Conservation (phyloP, 2,888 invertebrate genomes). For the Scaptomyza reducta region DNA sequence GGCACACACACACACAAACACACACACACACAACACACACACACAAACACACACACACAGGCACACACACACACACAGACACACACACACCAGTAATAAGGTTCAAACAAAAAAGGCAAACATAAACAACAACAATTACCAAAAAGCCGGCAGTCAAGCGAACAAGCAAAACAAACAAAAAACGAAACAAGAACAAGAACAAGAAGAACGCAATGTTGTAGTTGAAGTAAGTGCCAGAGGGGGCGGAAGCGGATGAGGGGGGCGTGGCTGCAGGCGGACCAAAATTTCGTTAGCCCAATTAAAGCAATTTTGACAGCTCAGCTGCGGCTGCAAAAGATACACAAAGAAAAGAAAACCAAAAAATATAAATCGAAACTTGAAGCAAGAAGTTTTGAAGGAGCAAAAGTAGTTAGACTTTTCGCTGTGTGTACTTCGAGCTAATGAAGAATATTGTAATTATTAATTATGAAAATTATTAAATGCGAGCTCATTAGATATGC, state of each 20-base stretch:
- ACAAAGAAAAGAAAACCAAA: slow-evolving; percentile 1
- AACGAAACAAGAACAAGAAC: no score
- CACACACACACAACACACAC: no score
- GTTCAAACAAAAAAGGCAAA: slow-evolving; percentile 41
- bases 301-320: slow-evolving; percentile 73
- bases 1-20: not conserved
- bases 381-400: not conserved
- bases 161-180: slow-evolving; percentile 62
- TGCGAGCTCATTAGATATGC: slow-evolving; percentile 64
- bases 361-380: not conserved
- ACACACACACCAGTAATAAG: slow-evolving; percentile 26
- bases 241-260: not conserved
- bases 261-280: slow-evolving; percentile 28
- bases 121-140: slow-evolving; percentile 4
- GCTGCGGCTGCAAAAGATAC: slow-evolving; percentile 36
- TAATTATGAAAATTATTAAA: slow-evolving; percentile 43
- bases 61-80: no score
- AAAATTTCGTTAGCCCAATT: slow-evolving; percentile 71
- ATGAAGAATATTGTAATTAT: slow-evolving; percentile 48
- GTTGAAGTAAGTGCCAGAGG: not conserved
- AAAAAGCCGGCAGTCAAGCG: slow-evolving; percentile 38
- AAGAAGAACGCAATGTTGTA: not conserved
- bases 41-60: no score
- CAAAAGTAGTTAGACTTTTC: no score
- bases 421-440: not conserved